Evolutionary conservation across 1,140 invertebrate genomes (phyloP), one percentile per base, ranked within the genome.

Genomic region (Lycorma delicatula): DNA sequence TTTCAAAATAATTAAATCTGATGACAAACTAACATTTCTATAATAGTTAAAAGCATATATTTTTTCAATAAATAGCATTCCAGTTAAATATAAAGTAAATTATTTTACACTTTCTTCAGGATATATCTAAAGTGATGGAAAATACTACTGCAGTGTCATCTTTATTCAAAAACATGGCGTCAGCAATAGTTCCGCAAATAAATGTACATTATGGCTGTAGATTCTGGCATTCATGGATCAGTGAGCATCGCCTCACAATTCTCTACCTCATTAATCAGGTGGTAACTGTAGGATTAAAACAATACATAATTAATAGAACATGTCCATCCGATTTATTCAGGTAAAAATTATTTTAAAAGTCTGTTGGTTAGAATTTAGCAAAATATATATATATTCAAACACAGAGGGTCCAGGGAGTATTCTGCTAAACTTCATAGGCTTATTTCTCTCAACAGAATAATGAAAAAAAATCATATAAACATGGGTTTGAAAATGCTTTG

Each of bases 211-310:
- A 55, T 31, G 46, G 48, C 12, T 61, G 54, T 23, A 56, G 26
- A 23, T 54, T 55, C 27, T 66, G 63, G 64, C 51, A 47, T 26
- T 34, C 51, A 20, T 23, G 50, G 20, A 57, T 63, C 6, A 63
- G 60, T 27, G 44, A 57, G n/a, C 54, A 64, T 20, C 54, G 64
- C 29, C 47, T 62, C 25, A 59, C 60, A 31, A 20, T 63, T 23
- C 54, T 61, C 9, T 66, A 66, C 48, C 44, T 66, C 23, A 31
- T 60, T 4, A 60, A 58, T 31, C 63, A 66, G 27, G 60, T 58
- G 5, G 56, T 66, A 18, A 54, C 56, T 11, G 29, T 54, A 2
- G 49, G 46, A 9, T 20, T 66, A 18, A 48, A 51, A 3, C 57
- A 60, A 23, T 64, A 20, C 41, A 18, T 22, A 44, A 16, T n/a